These are phyloP conservation scores for Cydia pomonella DNA, from an alignment of 1,140 invertebrate genomes.

Conservation along the genomic window DNA sequence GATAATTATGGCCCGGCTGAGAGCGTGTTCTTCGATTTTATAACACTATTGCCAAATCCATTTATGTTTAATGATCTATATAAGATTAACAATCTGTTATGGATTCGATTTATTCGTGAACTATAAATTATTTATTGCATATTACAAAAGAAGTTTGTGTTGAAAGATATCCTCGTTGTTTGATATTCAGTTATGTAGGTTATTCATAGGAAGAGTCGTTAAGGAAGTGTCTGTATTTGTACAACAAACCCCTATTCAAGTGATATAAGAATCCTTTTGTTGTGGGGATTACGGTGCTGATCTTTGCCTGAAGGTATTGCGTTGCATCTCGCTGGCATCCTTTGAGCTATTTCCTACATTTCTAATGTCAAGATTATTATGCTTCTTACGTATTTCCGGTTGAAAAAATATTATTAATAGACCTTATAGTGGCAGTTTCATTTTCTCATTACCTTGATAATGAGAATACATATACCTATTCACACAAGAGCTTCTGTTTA, in stretches of 20 bases:
- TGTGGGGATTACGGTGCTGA: constrained; percentile 9
- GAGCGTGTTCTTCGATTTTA: constrained; percentile 14
- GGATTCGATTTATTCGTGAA: neutral
- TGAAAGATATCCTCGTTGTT: constrained; percentile 12
- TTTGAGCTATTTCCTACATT: constrained; percentile 6
- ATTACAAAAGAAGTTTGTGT: constrained; percentile 14
- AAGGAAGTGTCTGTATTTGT: constrained; percentile 10
- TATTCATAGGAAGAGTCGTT: constrained; percentile 1
- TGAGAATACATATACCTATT: neutral
- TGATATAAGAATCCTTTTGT: constrained; percentile 29
- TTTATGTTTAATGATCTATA: constrained; percentile 6
- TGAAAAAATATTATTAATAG: neutral
- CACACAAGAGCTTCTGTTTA: neutral
- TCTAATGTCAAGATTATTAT: neutral
- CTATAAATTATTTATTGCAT: neutral
- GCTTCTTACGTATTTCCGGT: neutral
- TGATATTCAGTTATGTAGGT: neutral
- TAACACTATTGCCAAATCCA: constrained; percentile 14
- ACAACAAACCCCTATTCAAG: constrained; percentile 29
- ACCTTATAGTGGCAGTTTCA: neutral
- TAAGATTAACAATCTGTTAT: constrained; percentile 13
- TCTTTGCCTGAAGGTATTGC: constrained; percentile 16
- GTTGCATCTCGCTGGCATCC: neutral
- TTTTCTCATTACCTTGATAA: neutral
- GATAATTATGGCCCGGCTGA: constrained; percentile 17